Evolutionary conservation across 2,797 vertebrate species (phyloP).

Genomic region (Pteropus rufus): DNA sequence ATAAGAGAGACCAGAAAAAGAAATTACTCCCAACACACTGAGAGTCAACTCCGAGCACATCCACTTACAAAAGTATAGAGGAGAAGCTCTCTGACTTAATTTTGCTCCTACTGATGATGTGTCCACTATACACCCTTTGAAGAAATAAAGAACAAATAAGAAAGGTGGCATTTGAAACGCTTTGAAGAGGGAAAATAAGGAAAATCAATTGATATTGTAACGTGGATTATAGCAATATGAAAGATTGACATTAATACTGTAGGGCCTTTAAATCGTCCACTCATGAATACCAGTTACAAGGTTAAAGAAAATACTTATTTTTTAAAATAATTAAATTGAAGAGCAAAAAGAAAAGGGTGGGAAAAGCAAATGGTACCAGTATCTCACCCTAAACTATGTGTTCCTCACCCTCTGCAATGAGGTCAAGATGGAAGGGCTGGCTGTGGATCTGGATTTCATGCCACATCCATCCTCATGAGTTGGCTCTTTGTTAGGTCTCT

Average conservation of each 20-base stretch:
- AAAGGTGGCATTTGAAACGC: background rate
- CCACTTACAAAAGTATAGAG: constrained; percentile 12
- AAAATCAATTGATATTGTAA: background rate
- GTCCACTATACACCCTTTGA: background rate
- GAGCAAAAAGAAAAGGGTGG: background rate
- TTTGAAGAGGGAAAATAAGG: background rate
- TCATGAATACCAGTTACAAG: background rate
- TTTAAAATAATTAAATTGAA: background rate
- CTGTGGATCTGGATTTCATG: background rate
- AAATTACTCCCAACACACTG: constrained; percentile 48
- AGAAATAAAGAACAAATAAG: background rate
- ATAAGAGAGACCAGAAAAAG: constrained; percentile 44
- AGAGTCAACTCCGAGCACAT: constrained; percentile 1
- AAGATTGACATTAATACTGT: background rate
- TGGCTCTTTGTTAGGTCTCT: background rate
- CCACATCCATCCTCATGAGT: rapidly evolving
- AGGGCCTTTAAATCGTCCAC: background rate
- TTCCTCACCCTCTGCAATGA: background rate
- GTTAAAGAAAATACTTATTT: background rate
- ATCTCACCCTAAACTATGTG: background rate
- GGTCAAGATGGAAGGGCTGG: background rate
- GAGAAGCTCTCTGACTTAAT: constrained; percentile 2
- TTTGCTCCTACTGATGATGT: background rate
- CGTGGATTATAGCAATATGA: background rate
- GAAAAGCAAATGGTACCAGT: background rate